phyloP scores from a whole-genome alignment of 2,113 vertebrate species.

The Chaenocephalus aceratus region DNA sequence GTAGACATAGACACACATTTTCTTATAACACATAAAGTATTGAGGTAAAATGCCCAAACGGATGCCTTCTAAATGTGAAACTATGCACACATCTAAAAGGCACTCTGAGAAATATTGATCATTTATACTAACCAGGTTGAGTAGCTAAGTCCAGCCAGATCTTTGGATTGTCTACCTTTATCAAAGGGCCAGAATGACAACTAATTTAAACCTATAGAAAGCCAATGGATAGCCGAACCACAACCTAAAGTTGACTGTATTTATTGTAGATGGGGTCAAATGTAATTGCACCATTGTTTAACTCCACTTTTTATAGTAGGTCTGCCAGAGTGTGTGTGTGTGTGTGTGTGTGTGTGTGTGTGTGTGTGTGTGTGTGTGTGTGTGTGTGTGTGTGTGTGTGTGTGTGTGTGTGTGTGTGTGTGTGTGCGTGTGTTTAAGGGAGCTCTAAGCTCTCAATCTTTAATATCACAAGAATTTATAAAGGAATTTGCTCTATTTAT shows the following conservation, averaged over 20 bases:
- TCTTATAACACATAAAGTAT: slow-evolving; percentile 3
- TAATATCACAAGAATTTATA: slow-evolving; percentile 43
- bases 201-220: slow-evolving; percentile 41
- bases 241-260: slow-evolving; percentile 45
- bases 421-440: not conserved
- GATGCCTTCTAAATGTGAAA: not conserved
- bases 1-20: not conserved
- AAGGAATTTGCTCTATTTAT: slow-evolving; percentile 30
- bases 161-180: slow-evolving; percentile 8
- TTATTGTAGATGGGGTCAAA: slow-evolving; percentile 62
- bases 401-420: slow-evolving; percentile 7
- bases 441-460: slow-evolving; percentile 25
- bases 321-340: slow-evolving; percentile 21
- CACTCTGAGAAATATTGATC: slow-evolving; percentile 15
- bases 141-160: slow-evolving; percentile 9
- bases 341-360: not conserved
- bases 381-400: slow-evolving; percentile 8
- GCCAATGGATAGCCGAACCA: slow-evolving; percentile 41
- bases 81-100: slow-evolving; percentile 15
- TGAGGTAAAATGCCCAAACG: not conserved
- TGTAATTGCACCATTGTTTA: slow-evolving; percentile 55
- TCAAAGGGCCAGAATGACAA: slow-evolving; percentile 26
- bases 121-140: slow-evolving; percentile 17
- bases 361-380: not conserved
- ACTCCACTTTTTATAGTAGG: slow-evolving; percentile 52